Percentiles rank a stretch among this genome's conserved stretches.
Conservation (phyloP, 2,113 vertebrate species). For the Meles meles region DNA sequence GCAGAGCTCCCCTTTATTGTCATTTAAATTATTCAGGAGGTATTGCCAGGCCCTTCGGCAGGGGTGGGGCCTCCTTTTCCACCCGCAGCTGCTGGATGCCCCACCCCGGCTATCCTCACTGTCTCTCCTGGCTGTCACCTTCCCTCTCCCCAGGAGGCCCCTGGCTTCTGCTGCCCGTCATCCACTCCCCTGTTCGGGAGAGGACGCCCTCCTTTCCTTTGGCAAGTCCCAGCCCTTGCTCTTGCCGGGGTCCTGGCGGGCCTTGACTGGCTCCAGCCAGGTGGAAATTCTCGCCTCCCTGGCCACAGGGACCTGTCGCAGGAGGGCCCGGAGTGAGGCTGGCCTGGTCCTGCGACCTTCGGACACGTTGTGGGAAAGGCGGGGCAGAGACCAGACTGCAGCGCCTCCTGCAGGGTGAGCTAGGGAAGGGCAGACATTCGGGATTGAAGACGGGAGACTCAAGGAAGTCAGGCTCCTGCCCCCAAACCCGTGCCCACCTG, state of each 20-base stretch:
- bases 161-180: not conserved
- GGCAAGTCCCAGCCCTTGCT: accelerated
- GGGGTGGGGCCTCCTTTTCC: not conserved
- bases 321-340: accelerated
- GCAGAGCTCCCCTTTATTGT: not conserved
- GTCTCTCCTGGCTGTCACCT: accelerated
- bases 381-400: not conserved
- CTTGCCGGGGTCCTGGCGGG: not conserved
- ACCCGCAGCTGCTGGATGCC: accelerated
- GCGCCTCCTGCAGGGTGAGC: accelerated
- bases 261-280: not conserved
- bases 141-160: not conserved
- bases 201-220: not conserved
- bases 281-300: accelerated
- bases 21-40: not conserved
- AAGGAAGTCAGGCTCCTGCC: accelerated
- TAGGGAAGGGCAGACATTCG: not conserved
- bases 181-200: not conserved
- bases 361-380: too few species aligned
- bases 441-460: accelerated
- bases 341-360: accelerated
- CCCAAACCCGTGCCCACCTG: not conserved
- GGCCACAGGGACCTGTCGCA: accelerated
- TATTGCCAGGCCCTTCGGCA: not conserved
- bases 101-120: accelerated